Evolutionary conservation across 2,797 vertebrate species (phyloP).

Genomic region (Remorina albescens): DNA sequence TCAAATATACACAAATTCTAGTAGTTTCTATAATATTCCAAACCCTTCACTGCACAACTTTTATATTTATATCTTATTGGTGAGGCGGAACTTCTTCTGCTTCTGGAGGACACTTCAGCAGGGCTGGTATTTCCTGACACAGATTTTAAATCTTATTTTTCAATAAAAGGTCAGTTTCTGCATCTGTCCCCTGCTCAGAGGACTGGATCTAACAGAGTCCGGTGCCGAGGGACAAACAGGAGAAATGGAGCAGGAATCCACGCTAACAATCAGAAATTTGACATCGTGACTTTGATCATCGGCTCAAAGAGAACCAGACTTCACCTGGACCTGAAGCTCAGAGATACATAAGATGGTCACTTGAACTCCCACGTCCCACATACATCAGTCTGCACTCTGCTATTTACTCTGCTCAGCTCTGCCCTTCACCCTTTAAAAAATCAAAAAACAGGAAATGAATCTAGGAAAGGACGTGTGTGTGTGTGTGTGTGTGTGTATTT

Average conservation of each 20-base stretch:
- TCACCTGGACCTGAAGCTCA: too few relatives aligned
- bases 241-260: slow-evolving; percentile 15
- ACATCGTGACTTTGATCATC: too few relatives aligned
- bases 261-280: too few relatives aligned
- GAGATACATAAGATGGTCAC: background rate
- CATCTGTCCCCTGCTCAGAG: background rate
- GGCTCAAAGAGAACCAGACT: slow-evolving; percentile 19
- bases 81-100: too few relatives aligned
- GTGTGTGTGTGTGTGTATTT: too few relatives aligned
- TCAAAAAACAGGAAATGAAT: slow-evolving; percentile 24
- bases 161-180: slow-evolving; percentile 19
- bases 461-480: slow-evolving; percentile 21
- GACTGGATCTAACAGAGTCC: slow-evolving; percentile 1
- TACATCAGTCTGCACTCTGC: slow-evolving; percentile 30
- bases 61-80: too few relatives aligned
- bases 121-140: background rate
- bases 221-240: background rate
- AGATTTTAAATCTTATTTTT: background rate
- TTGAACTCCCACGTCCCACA: slow-evolving; percentile 20
- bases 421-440: background rate
- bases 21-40: background rate
- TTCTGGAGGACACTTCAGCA: slow-evolving; percentile 5
- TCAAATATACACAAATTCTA: too few relatives aligned
- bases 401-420: slow-evolving; percentile 1
- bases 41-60: background rate